Evolutionary conservation across 2,888 invertebrate genomes (phyloP), one percentile per base, ranked within the genome.

Genomic region (Gastrophysa polygoni): DNA sequence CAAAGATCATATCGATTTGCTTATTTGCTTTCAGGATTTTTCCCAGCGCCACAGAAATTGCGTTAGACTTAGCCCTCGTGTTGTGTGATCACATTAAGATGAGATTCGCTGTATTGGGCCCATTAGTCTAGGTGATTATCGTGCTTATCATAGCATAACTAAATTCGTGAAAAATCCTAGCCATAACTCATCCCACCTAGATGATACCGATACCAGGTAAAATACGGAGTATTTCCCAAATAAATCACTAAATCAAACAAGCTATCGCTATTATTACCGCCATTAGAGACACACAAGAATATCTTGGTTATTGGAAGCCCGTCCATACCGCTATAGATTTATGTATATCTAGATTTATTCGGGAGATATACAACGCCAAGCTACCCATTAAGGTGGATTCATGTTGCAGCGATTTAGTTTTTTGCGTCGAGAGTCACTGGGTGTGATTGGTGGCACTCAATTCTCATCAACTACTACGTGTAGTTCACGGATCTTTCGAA

Each of bases 241-340:
- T 59, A 59, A 59, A 59, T 59, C 59, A 59, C 59, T 43, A 34
- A 55, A 55, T 54, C 54, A 55, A 54, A 59, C 55, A 59, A 59
- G 38, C 55, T 54, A 47, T 47, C 55, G 59, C 54, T 28, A 54
- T 59, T 54, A 59, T 59, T 59, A 54, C 43, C 38, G 34, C 59
- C 49, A 59, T 59, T 59, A 55, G 7, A 55, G 48, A 48, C 54
- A 48, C 54, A 59, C 55, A 49, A 55, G 59, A 59, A 59, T 59
- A 54, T 59, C 43, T 11, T 55, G 54, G 54, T 59, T 55, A 59
- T 59, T 59, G 59, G 59, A 55, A 55, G n/a, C 20, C 44, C 58
- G 50, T 58, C 51, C 20, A 38, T 49, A 50, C 44, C 21, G 24
- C 18, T 20, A 16, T 24, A 59, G 59, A 59, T 59, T 59, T 59